Percentiles rank a stretch among this genome's conserved stretches.
phyloP scores from a whole-genome alignment of 53 echinoderm and acorn worm genomes.

The Apostichopus leukothele region DNA sequence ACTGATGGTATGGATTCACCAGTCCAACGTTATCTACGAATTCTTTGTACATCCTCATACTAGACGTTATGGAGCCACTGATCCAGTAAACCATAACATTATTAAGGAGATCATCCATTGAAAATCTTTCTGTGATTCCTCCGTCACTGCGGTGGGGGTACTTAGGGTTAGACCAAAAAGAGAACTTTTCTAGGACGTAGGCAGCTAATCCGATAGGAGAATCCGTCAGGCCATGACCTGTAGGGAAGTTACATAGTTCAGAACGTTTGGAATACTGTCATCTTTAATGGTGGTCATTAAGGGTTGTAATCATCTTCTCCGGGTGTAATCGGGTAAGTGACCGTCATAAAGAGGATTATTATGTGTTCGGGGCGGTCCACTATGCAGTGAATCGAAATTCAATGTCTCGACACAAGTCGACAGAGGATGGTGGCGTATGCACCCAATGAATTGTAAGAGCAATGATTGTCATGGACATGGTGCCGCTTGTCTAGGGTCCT shows the following conservation, averaged over 20 bases:
- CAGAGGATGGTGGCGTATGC: too few relatives aligned
- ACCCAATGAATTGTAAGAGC: too few relatives aligned
- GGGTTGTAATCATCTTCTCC: too few relatives aligned
- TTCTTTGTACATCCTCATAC: slow-evolving; percentile 92
- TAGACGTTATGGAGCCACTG: slow-evolving; percentile 74
- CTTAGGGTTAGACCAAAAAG: slow-evolving; percentile 60
- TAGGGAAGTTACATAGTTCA: background rate
- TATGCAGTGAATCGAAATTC: too few relatives aligned
- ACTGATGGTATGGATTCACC: background rate
- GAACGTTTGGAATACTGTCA: too few relatives aligned
- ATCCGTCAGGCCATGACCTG: slow-evolving; percentile 72
- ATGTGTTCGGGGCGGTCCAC: too few relatives aligned
- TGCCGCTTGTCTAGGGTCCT: too few relatives aligned
- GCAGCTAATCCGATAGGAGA: slow-evolving; percentile 87
- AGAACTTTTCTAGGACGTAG: slow-evolving; percentile 87
- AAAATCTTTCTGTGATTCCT: slow-evolving; percentile 57
- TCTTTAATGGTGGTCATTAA: too few relatives aligned
- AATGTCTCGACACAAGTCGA: too few relatives aligned
- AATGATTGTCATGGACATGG: too few relatives aligned
- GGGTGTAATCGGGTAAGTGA: too few relatives aligned
- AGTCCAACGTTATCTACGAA: slow-evolving; percentile 34
- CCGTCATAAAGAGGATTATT: too few relatives aligned
- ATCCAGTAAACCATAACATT: slow-evolving; percentile 98
- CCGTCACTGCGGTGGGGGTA: slow-evolving; percentile 67
- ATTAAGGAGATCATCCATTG: slow-evolving; percentile 80